phyloP scores from a whole-genome alignment of 1,140 invertebrate species.

The Pseudachorutes palmiensis region DNA sequence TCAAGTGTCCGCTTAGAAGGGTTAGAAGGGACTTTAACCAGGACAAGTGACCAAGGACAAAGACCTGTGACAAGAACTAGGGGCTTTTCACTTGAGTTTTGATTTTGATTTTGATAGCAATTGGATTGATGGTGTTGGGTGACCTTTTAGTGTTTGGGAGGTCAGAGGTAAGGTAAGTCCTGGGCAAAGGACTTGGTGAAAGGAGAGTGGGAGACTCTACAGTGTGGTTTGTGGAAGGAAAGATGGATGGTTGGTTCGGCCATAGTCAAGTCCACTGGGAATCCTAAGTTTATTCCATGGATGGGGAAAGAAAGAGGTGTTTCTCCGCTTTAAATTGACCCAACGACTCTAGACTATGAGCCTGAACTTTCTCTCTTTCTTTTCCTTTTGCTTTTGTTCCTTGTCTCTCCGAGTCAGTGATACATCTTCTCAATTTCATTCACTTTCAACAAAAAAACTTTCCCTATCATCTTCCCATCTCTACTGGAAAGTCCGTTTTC shows the following conservation, averaged over 20 bases:
- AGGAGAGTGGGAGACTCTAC: neutral
- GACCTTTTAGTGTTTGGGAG: too few species aligned
- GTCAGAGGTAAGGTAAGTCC: neutral
- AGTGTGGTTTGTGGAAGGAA: neutral
- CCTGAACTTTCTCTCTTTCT: conserved; percentile 1
- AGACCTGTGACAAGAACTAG: too few species aligned
- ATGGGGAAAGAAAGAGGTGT: neutral
- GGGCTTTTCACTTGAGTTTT: too few species aligned
- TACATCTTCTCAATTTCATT: conserved; percentile 6
- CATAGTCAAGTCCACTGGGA: neutral
- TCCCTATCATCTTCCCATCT: neutral
- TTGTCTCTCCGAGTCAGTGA: conserved; percentile 3
- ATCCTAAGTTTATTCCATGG: neutral
- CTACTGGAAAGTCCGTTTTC: neutral
- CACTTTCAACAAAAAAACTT: conserved; percentile 3
- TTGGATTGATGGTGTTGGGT: too few species aligned
- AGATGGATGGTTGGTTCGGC: conserved; percentile 4
- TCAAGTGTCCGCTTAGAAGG: too few species aligned
- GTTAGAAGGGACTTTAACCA: too few species aligned
- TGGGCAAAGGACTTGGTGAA: too few species aligned
- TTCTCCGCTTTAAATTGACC: neutral
- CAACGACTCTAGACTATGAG: neutral
- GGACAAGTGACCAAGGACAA: too few species aligned
- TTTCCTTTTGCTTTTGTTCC: conserved; percentile 4
- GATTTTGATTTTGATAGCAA: too few species aligned